These are phyloP conservation scores for Gastracanthus pulcherrimus DNA, from an alignment of 2,888 invertebrate genomes.

Conservation along the genomic window DNA sequence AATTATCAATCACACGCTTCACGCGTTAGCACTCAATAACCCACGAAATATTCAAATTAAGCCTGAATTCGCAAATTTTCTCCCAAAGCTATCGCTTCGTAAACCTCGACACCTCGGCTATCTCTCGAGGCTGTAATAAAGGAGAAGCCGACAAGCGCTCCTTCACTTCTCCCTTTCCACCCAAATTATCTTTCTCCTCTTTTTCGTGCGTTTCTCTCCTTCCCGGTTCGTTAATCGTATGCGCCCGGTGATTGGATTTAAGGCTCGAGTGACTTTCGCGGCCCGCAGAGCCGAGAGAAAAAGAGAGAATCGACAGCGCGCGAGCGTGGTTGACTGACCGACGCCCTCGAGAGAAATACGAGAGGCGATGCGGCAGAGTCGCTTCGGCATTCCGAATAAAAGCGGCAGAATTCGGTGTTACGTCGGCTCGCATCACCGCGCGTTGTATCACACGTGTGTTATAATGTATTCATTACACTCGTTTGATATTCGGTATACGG, in stretches of 20 bases:
- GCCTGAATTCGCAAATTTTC: too few relatives aligned
- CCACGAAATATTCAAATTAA: neutral
- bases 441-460: neutral
- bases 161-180: neutral
- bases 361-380: too few relatives aligned
- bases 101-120: neutral
- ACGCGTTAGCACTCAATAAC: neutral
- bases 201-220: neutral
- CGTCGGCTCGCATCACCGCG: neutral
- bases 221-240: conserved; percentile 13
- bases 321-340: too few relatives aligned
- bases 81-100: neutral
- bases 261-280: neutral
- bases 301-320: too few relatives aligned
- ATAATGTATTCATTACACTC: neutral
- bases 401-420: too few relatives aligned
- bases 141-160: neutral
- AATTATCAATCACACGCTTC: too few relatives aligned
- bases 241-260: conserved; percentile 9
- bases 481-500: neutral
- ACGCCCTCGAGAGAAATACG: too few relatives aligned
- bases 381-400: neutral
- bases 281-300: too few relatives aligned
- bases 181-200: neutral
- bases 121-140: neutral